phyloP scores from a whole-genome alignment of 2,797 vertebrate genomes.

The Tympanoctomys barrerae region DNA sequence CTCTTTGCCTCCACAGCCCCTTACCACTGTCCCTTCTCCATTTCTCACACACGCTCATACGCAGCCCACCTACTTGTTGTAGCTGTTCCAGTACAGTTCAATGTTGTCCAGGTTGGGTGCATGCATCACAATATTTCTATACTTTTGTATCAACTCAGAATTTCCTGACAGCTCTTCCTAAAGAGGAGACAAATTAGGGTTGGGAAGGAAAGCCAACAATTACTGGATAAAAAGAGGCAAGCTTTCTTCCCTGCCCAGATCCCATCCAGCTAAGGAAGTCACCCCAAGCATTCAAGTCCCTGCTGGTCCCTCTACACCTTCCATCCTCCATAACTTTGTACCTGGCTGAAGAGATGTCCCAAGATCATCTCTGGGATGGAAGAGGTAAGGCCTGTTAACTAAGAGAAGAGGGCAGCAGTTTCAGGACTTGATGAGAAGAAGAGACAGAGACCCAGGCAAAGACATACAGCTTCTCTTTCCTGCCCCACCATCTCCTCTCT shows the following conservation, averaged over 20 bases:
- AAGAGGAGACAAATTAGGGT: not conserved
- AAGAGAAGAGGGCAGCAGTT: constrained; percentile 24
- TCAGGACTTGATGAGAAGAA: not conserved
- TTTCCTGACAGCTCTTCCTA: constrained; percentile 94
- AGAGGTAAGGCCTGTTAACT: constrained; percentile 94
- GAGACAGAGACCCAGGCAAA: not conserved
- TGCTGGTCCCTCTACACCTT: not conserved
- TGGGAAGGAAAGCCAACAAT: constrained; percentile 18
- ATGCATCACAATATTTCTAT: constrained; percentile 91
- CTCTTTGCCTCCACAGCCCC: not conserved
- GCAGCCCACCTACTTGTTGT: constrained; percentile 89
- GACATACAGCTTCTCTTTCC: constrained; percentile 12
- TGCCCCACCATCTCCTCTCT: not conserved
- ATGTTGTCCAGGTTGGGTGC: constrained; percentile 91
- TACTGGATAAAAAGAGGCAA: not conserved
- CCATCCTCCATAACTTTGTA: constrained; percentile 72
- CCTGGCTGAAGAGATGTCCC: constrained; percentile 95
- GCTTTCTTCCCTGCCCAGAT: not conserved
- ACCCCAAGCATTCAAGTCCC: constrained; percentile 2
- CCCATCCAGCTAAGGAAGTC: constrained; percentile 1
- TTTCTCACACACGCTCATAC: not conserved
- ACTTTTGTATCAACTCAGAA: constrained; percentile 91
- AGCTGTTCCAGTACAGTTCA: constrained; percentile 94
- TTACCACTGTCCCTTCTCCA: not conserved
- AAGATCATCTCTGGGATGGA: constrained; percentile 94